Base-by-base conservation (phyloP, 2,113 vertebrate species). In the Cochlearius cochlearius region DNA sequence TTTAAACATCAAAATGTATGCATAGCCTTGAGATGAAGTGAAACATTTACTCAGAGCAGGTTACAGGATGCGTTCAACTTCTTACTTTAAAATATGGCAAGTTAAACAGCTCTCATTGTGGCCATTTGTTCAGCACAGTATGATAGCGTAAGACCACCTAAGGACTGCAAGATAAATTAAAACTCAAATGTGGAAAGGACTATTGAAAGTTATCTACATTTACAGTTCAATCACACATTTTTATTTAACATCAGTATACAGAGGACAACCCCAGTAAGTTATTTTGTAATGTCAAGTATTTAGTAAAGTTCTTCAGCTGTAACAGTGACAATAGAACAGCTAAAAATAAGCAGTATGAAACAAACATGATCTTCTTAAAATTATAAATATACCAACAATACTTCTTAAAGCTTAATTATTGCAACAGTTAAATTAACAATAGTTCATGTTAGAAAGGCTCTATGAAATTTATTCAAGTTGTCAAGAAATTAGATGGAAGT, bases 391-490 rank as follows among this genome's bases (percentile, higher is more conserved):
- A 98, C 96, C 96, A 94, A 97, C 96, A 96, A 96, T 88, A 96
- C 93, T 95, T 97, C 95, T 93, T 97, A 97, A 98, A 98, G 97
- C 96, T 96, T 95, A 96, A 84, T 93, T 97, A 97, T 92, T 96
- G 96, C 95, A 96, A 97, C 97, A 94, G 88, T 96, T 96, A 92
- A 94, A 94, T 97, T 97, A 96, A 97, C 97, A 96, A 94, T 95
- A 96, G 90, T 90, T 97, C 94, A 96, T 93, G 88, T 98, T 97
- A 98, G 97, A 98, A 98, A 98, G 96, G 95, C 96, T 97, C 96
- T 96, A 96, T 95, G 96, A 97, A 97, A 97, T 97, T 97, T 98
- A 97, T 98, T 98, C 97, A 98, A 97, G 97, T 96, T 96, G 92
- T 98, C 94, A 96, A 98, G 97, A 98, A 97, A 96, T 96, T 94